These are phyloP conservation scores for Chelonoidis abingdonii DNA, from an alignment of 2,113 vertebrate species.

Conservation along the genomic window DNA sequence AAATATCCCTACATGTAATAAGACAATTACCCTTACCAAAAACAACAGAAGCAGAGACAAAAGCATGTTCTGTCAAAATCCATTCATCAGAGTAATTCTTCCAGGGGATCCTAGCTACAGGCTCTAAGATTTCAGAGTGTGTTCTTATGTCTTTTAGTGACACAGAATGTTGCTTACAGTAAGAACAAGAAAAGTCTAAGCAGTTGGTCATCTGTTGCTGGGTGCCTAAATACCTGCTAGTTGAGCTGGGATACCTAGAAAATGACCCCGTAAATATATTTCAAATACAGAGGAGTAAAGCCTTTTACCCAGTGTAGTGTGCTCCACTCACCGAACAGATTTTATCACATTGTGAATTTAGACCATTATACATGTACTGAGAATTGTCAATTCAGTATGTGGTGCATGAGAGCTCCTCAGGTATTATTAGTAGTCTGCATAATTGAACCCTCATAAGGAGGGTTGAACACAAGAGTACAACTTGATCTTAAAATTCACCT, in stretches of 20 bases:
- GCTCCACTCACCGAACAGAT: background rate
- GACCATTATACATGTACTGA: background rate
- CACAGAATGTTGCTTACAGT: background rate
- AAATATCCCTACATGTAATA: background rate
- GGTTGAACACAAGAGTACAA: background rate
- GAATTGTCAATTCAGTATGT: background rate
- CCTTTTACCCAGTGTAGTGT: background rate
- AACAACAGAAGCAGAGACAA: background rate
- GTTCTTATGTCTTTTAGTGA: background rate
- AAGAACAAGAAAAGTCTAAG: background rate
- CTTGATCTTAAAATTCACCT: background rate
- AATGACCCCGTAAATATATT: background rate
- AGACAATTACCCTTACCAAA: background rate
- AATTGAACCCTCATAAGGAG: background rate
- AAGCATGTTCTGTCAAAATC: background rate
- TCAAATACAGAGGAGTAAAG: background rate
- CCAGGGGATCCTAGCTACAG: background rate
- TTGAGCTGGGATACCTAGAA: background rate
- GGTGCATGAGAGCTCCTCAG: background rate
- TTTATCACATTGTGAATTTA: background rate
- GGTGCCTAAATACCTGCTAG: background rate
- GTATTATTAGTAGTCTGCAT: fast-evolving
- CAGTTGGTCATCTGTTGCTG: background rate
- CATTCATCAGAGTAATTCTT: background rate
- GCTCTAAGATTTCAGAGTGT: background rate